phyloP scores from a whole-genome alignment of 2,113 vertebrate genomes.

The Sinocyclocheilus anophthalmus region DNA sequence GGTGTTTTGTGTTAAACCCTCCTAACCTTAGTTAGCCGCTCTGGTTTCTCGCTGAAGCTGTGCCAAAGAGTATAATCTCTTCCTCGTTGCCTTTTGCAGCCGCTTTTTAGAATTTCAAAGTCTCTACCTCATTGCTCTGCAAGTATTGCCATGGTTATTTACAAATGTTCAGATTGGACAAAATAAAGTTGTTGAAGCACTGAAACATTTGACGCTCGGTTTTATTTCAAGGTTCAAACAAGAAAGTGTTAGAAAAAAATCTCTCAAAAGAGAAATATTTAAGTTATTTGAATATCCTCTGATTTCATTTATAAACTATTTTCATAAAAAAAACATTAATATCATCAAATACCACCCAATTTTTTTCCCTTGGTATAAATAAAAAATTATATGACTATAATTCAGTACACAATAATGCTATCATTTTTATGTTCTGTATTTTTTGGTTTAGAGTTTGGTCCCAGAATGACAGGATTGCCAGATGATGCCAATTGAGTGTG shows the following conservation, averaged over 20 bases:
- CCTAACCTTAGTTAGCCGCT: slow-evolving; percentile 8
- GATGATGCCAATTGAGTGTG: not conserved
- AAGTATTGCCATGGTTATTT: slow-evolving; percentile 87
- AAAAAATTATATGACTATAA: not conserved
- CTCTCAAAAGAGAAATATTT: not conserved
- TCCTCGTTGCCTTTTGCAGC: slow-evolving; percentile 84
- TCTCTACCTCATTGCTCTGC: slow-evolving; percentile 99
- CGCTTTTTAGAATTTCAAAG: slow-evolving; percentile 95
- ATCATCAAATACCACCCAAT: not conserved
- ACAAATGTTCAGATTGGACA: slow-evolving; percentile 89
- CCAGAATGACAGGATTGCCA: not conserved
- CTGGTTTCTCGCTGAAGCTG: slow-evolving; percentile 59
- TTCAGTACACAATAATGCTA: too few relatives aligned
- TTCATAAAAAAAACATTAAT: not conserved
- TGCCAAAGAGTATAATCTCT: slow-evolving; percentile 57
- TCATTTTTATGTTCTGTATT: not conserved
- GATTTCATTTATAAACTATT: not conserved
- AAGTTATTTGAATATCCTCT: not conserved
- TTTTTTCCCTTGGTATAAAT: too few relatives aligned
- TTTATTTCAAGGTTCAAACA: not conserved
- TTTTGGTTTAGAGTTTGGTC: not conserved
- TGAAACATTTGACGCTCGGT: slow-evolving; percentile 71
- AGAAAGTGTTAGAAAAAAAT: not conserved
- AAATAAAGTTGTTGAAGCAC: slow-evolving; percentile 99
- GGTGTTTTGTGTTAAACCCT: not conserved